phyloP scores from a whole-genome alignment of 2,797 vertebrate species.

The Poecilia wingei region DNA sequence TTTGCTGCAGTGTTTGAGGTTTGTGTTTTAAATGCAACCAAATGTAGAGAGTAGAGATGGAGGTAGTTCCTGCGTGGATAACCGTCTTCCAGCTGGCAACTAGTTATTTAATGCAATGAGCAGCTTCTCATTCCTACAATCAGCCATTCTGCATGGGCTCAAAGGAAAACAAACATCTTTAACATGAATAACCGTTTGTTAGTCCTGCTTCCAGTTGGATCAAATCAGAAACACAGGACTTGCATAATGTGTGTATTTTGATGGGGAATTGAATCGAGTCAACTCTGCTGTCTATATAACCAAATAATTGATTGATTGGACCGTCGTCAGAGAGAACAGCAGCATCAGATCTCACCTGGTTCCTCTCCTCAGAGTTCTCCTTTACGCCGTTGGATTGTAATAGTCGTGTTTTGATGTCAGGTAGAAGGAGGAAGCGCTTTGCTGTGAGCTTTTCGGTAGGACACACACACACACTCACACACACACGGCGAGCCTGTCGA shows the following conservation, averaged over 20 bases:
- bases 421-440: constrained; percentile 16
- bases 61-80: no score
- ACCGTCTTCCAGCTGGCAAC: no score
- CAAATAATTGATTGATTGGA: background rate
- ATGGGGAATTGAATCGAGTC: background rate
- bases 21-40: background rate
- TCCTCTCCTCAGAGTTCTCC: background rate
- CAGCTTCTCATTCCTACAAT: background rate
- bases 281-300: background rate
- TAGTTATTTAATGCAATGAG: no score
- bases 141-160: background rate
- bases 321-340: background rate
- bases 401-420: constrained; percentile 32
- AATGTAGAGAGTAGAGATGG: background rate
- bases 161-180: background rate
- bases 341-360: background rate
- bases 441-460: constrained; percentile 27
- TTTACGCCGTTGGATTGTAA: constrained; percentile 11
- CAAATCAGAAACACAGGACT: background rate
- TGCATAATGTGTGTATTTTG: background rate
- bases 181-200: background rate
- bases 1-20: background rate
- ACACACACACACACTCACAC: constrained; percentile 25
- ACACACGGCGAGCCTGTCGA: constrained; percentile 21
- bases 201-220: background rate